phyloP scores from a whole-genome alignment of 1,140 invertebrate genomes.

The Monochamus saltuarius region DNA sequence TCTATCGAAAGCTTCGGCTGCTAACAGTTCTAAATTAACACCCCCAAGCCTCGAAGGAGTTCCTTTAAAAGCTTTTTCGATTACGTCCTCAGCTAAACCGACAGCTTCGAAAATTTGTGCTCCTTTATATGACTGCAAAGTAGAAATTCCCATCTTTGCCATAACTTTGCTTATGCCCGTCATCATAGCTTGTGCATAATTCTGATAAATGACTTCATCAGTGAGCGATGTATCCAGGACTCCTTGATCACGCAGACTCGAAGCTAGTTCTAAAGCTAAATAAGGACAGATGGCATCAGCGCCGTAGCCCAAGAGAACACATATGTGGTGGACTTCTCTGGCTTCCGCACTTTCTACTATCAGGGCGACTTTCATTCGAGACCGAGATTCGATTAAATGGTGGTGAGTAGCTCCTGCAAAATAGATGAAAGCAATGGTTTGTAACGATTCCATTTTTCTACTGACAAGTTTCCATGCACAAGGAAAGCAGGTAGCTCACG shows the following conservation, averaged over 20 bases:
- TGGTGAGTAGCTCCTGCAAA: conserved; percentile 84
- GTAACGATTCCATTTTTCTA: too few relatives aligned
- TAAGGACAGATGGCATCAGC: conserved; percentile 98
- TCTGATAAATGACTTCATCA: conserved; percentile 83
- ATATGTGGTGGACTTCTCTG: conserved; percentile 95
- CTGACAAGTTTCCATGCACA: not conserved
- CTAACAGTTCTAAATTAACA: conserved; percentile 85
- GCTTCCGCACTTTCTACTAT: conserved; percentile 93
- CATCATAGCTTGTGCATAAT: conserved; percentile 59
- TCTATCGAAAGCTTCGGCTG: conserved; percentile 82
- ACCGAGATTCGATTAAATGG: conserved; percentile 90
- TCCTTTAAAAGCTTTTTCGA: conserved; percentile 90
- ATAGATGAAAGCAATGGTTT: not conserved
- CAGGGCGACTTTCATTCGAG: conserved; percentile 94
- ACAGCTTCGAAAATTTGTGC: conserved; percentile 99
- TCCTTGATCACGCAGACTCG: conserved; percentile 76
- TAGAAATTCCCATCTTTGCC: conserved; percentile 99
- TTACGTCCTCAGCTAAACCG: conserved; percentile 87
- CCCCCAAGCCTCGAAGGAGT: conserved; percentile 95
- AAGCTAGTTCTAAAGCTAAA: conserved; percentile 90
- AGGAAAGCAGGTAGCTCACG: too few relatives aligned
- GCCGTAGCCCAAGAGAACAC: conserved; percentile 93
- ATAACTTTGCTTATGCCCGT: conserved; percentile 65
- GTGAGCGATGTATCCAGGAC: conserved; percentile 73
- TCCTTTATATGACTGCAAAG: conserved; percentile 98